Base-by-base conservation (phyloP, 2,888 invertebrate genomes). In the Ennomos quercinarius region DNA sequence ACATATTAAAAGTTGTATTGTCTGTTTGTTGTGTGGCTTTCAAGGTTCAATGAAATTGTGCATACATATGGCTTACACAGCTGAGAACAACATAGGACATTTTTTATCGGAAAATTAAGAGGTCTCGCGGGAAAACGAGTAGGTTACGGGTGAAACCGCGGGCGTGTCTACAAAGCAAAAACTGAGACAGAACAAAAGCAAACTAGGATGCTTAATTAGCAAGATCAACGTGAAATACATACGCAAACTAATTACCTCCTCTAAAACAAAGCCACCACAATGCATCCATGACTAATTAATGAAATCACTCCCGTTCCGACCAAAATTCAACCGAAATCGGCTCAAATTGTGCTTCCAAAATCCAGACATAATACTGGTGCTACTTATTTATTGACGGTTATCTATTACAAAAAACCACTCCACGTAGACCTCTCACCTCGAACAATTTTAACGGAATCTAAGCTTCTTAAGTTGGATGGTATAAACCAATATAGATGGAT, bases 341-440 rank as follows among this genome's bases (percentile, higher is more conserved):
- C 80, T 86, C 77, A 83, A 81, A 81, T 76, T 77, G 80, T 80
- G 68, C 78, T 74, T 73, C 66, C 78, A 77, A 76, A 46, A 51
- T 60, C 81, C 81, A 81, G 71, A 74, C 76, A 75, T 80, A 78
- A 83, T 71, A 68, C 77, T 81, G 81, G 86, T 83, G 78, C 82
- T 81, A 78, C 81, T 87, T 86, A 88, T 89, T 88, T 87, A 89
- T 87, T 87, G 81, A 86, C 72, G 79, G 74, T 87, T 86, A 88
- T 89, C 86, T 80, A 82, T 87, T 81, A 83, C 72, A 71, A 71
- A 61, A 60, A 70, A 70, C 81, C 80, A 74, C 34, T 11, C 8
- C 13, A 54, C 40, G 17, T 45, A 73, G 72, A 75, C 51, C 80
- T 56, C 34, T 57, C 13, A 50, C 57, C 34, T 40, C 36, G 39